Conservation (phyloP, 1,140 invertebrate genomes). For the Macrobrachium rosenbergii region DNA sequence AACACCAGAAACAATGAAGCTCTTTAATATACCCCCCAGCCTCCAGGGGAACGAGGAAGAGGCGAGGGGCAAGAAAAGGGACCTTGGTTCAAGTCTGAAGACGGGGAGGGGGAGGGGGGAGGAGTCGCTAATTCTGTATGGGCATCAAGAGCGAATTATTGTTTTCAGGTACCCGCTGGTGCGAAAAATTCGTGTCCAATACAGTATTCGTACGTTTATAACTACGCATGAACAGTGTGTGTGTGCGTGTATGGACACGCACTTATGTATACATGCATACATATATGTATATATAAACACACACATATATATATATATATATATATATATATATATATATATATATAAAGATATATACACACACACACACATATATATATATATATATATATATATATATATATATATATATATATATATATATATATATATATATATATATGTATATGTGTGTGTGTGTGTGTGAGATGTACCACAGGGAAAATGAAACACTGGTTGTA, state of each 20-base stretch:
- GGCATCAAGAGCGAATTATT: too few species aligned
- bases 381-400: slow-evolving; percentile 10
- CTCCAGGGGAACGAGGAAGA: too few species aligned
- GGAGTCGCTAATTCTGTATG: too few species aligned
- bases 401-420: slow-evolving; percentile 3
- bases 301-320: slow-evolving; percentile 28
- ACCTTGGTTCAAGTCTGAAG: too few species aligned
- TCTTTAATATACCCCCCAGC: too few species aligned
- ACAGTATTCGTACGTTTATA: neutral
- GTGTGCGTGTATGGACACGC: neutral
- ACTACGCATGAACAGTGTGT: neutral
- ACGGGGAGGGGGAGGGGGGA: too few species aligned
- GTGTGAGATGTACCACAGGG: too few species aligned
- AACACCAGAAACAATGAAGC: too few species aligned
- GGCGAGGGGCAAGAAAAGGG: too few species aligned
- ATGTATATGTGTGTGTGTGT: neutral
- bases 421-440: slow-evolving; percentile 25
- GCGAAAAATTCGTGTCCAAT: too few species aligned
- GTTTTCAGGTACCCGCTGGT: too few species aligned
- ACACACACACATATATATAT: slow-evolving; percentile 6
- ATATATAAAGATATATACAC: neutral
- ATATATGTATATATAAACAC: slow-evolving; percentile 16
- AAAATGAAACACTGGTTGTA: too few species aligned
- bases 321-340: neutral
- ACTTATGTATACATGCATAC: slow-evolving; percentile 7